Evolutionary conservation across 2,113 vertebrate genomes (phyloP).

Genomic region (Candoia aspera): DNA sequence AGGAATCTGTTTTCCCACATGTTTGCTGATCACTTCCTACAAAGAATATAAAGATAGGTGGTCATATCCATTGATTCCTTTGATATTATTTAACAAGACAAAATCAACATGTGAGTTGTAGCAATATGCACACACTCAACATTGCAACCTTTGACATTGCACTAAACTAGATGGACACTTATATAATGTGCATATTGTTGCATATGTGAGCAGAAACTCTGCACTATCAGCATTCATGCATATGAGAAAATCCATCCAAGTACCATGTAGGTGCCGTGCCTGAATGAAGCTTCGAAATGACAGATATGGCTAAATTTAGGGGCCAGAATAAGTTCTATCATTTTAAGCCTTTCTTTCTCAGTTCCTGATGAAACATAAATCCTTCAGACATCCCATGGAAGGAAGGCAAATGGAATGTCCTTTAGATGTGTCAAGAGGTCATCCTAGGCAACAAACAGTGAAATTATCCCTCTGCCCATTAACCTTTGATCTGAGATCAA

Average conservation of each 20-base stretch:
- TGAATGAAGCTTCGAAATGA: too few relatives aligned
- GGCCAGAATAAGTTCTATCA: neutral
- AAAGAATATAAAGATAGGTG: neutral
- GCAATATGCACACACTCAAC: too few relatives aligned
- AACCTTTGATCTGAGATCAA: slow-evolving; percentile 26
- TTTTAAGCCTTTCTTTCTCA: neutral
- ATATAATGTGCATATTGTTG: too few relatives aligned
- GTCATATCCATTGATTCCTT: neutral
- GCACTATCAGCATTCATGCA: too few relatives aligned
- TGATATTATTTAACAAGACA: neutral
- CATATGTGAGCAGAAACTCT: too few relatives aligned
- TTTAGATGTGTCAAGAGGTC: neutral
- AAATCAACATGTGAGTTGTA: too few relatives aligned
- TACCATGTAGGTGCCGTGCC: too few relatives aligned
- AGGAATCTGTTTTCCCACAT: neutral
- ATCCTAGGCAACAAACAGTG: neutral
- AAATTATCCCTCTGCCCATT: slow-evolving; percentile 9
- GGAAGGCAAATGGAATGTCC: neutral
- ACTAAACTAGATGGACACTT: too few relatives aligned
- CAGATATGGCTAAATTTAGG: neutral
- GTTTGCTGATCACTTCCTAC: neutral
- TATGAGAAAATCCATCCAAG: too few relatives aligned
- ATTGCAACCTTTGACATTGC: too few relatives aligned
- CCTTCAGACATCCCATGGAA: neutral
- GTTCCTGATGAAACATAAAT: neutral